These are phyloP conservation scores for Sebastes matsubarae DNA, from an alignment of 2,797 vertebrate species.

Conservation along the genomic window DNA sequence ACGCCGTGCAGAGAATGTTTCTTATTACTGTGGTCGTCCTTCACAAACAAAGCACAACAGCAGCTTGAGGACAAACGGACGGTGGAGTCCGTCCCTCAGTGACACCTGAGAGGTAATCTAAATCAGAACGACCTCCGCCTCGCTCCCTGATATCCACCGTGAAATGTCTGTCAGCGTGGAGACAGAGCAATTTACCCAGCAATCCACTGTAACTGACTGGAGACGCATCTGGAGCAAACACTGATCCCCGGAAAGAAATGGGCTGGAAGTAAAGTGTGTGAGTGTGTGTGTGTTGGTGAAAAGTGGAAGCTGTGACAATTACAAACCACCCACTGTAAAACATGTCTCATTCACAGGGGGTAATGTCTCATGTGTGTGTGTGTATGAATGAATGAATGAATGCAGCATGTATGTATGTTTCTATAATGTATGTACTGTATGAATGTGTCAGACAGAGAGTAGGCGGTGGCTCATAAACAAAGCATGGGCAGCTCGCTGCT, in stretches of 20 bases:
- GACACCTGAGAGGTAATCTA: constrained; percentile 39
- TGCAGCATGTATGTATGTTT: constrained; percentile 2
- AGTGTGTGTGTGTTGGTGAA: not conserved
- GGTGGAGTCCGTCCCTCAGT: not conserved
- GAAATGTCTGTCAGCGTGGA: constrained; percentile 52
- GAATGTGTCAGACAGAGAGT: constrained; percentile 29
- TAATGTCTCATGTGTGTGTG: not conserved
- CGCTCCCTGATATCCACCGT: constrained; percentile 25
- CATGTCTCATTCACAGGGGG: constrained; percentile 1
- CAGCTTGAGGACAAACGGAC: constrained; percentile 18
- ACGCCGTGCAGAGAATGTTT: not conserved
- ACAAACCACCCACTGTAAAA: constrained; percentile 21
- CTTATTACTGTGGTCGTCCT: constrained; percentile 25
- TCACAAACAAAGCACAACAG: constrained; percentile 20
- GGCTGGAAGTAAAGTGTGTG: constrained; percentile 5
- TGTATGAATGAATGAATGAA: not conserved
- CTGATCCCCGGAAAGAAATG: constrained; percentile 32
- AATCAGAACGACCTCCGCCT: constrained; percentile 25
- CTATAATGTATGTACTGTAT: constrained; percentile 3
- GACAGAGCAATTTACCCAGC: constrained; percentile 57
- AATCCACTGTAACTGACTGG: constrained; percentile 15
- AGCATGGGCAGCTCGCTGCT: constrained; percentile 12
- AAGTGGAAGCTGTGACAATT: constrained; percentile 24
- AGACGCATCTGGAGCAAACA: constrained; percentile 18
- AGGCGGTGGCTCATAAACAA: constrained; percentile 59